Conservation (phyloP, 2,888 invertebrate genomes). For the Imbricaverruca yamaguchii region DNA sequence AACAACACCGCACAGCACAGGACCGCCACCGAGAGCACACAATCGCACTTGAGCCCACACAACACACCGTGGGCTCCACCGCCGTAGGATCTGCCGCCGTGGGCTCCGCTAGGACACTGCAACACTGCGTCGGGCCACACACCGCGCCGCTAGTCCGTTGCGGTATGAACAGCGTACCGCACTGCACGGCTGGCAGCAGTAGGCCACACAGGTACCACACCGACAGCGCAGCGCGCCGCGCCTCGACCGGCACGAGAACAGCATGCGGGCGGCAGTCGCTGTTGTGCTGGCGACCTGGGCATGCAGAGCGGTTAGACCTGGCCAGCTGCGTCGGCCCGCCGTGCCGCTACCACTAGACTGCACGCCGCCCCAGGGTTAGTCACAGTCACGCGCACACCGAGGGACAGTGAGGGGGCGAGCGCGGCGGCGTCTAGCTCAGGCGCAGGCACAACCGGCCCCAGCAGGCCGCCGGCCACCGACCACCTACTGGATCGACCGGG, state of each 20-base stretch:
- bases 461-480: background rate
- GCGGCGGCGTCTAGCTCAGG: background rate
- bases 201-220: too few relatives aligned
- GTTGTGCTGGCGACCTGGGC: background rate
- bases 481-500: slow-evolving; percentile 7
- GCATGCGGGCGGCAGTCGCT: too few relatives aligned
- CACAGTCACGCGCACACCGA: background rate
- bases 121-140: too few relatives aligned
- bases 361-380: too few relatives aligned
- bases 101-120: background rate
- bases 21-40: background rate
- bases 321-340: background rate
- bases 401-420: background rate
- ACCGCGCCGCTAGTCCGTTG: too few relatives aligned
- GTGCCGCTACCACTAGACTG: background rate
- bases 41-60: background rate
- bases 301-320: slow-evolving; percentile 3
- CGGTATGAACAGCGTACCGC: background rate
- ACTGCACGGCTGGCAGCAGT: background rate
- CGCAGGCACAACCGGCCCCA: background rate
- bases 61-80: background rate
- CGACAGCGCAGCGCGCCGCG: background rate
- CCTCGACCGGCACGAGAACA: background rate
- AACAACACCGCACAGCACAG: background rate
- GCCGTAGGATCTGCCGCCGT: background rate